Conservation (phyloP, 2,888 invertebrate species). For the Cosmopolites sordidus region DNA sequence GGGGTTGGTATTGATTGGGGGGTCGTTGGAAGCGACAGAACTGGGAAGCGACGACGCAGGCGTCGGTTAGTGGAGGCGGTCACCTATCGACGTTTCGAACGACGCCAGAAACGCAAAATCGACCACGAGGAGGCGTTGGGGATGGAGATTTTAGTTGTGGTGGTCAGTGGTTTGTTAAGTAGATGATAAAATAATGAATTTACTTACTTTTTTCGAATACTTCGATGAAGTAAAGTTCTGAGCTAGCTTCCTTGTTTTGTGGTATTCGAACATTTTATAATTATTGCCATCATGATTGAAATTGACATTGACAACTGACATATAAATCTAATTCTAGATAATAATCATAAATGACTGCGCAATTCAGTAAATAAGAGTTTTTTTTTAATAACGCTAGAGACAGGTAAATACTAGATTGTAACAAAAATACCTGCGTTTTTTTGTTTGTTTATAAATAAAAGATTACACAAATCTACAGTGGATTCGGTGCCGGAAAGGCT, state of each 20-base stretch:
- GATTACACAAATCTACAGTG: too few species aligned
- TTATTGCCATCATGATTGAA: slow-evolving; percentile 13
- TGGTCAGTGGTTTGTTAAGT: background rate
- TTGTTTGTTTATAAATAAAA: too few species aligned
- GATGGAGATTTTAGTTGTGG: background rate
- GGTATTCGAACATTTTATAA: slow-evolving; percentile 13
- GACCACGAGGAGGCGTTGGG: background rate
- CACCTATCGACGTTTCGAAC: background rate
- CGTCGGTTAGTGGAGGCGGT: slow-evolving; percentile 1
- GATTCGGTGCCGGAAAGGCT: too few species aligned
- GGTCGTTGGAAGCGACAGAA: slow-evolving; percentile 11
- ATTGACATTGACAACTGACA: slow-evolving; percentile 24
- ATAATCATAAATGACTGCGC: too few species aligned
- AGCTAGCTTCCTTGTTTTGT: slow-evolving; percentile 17
- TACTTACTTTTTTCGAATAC: slow-evolving; percentile 18
- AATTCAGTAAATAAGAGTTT: background rate
- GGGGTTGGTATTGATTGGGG: slow-evolving; percentile 7
- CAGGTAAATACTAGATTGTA: background rate
- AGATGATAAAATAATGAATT: background rate
- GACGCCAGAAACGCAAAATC: background rate
- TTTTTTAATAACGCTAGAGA: background rate
- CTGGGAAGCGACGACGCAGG: slow-evolving; percentile 9
- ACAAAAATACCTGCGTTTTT: background rate
- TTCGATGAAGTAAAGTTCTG: slow-evolving; percentile 13
- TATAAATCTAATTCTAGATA: too few species aligned